Evolutionary conservation across 2,888 invertebrate species (phyloP).

Genomic region (Eupithecia inturbata): DNA sequence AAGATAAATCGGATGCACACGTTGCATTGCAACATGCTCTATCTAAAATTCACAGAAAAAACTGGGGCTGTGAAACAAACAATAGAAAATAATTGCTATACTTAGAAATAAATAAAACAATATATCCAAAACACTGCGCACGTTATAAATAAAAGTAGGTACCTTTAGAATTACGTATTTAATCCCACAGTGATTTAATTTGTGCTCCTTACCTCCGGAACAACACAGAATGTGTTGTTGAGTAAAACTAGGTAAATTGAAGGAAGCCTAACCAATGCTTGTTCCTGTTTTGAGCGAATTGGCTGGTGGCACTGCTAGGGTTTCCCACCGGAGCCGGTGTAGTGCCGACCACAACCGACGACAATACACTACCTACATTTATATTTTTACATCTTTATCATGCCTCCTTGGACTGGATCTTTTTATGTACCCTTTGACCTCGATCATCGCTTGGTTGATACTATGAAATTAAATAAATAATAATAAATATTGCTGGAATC

Average conservation of each 20-base stretch:
- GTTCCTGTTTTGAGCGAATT: conserved; percentile 78
- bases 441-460: not conserved
- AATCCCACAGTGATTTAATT: not conserved
- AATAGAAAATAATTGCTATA: not conserved
- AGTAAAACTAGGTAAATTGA: conserved; percentile 72
- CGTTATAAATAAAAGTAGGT: not conserved
- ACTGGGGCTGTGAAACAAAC: not conserved
- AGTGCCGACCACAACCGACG: conserved; percentile 59
- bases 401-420: not conserved
- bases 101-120: not conserved
- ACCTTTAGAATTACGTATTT: not conserved
- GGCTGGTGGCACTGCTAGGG: conserved; percentile 61
- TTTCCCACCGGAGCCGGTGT: conserved; percentile 65
- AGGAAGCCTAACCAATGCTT: conserved; percentile 72
- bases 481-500: not conserved
- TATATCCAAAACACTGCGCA: not conserved
- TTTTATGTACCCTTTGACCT: not conserved
- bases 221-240: conserved; percentile 44
- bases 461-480: not conserved
- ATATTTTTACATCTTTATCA: not conserved
- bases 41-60: not conserved
- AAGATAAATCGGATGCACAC: too few relatives aligned
- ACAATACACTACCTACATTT: not conserved
- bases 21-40: too few relatives aligned
- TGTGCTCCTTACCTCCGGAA: not conserved